Evolutionary conservation across 2,797 vertebrate genomes (phyloP).

Genomic region (Syngnathus rostellatus): DNA sequence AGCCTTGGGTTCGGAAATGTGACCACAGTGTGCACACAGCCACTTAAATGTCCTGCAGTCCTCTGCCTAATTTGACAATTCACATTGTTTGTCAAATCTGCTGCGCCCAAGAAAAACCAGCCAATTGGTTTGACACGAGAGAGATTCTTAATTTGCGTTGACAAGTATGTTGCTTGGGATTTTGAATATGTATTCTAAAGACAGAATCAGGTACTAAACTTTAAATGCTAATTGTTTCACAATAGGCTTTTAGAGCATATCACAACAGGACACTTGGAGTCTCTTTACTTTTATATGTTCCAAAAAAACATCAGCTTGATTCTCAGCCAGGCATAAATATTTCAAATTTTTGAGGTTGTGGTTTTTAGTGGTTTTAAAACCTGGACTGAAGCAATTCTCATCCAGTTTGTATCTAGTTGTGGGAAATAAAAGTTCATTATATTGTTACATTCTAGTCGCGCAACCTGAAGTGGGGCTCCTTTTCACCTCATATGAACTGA

Average conservation of each 20-base stretch:
- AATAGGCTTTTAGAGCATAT: not conserved
- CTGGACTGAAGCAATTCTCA: slow-evolving; percentile 38
- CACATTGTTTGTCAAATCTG: slow-evolving; percentile 62
- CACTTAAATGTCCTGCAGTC: slow-evolving; percentile 45
- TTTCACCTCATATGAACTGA: slow-evolving; percentile 16
- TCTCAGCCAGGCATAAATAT: slow-evolving; percentile 42
- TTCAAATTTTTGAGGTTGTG: slow-evolving; percentile 63
- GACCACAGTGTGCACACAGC: slow-evolving; percentile 41
- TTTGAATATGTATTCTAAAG: not conserved
- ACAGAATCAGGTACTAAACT: not conserved
- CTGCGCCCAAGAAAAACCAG: not conserved
- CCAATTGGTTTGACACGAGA: not conserved
- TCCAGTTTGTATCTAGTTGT: slow-evolving; percentile 56
- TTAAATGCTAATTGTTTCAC: not conserved
- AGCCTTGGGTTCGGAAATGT: slow-evolving; percentile 63
- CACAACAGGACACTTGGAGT: not conserved
- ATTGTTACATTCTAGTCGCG: slow-evolving; percentile 34
- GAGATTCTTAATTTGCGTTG: slow-evolving; percentile 26
- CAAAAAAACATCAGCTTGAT: not conserved
- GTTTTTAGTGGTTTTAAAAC: slow-evolving; percentile 58
- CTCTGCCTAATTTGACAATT: slow-evolving; percentile 55
- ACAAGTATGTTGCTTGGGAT: slow-evolving; percentile 28
- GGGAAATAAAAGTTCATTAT: slow-evolving; percentile 66
- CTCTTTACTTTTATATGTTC: too few species aligned
- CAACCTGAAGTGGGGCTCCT: slow-evolving; percentile 21